phyloP scores from a whole-genome alignment of 2,113 vertebrate species.

The Marmota monax region DNA sequence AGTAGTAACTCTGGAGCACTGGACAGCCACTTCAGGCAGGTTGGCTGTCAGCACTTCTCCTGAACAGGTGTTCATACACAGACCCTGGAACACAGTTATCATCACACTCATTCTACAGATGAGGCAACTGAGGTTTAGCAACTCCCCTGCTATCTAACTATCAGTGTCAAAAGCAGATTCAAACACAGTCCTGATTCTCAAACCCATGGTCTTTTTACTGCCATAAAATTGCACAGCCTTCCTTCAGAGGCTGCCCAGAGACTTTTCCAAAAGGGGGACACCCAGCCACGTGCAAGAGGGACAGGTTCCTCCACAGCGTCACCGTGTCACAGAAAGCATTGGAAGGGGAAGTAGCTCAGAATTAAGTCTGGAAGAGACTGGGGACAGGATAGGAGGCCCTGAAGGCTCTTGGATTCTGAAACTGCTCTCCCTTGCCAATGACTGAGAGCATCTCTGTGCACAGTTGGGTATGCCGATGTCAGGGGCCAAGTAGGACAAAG shows the following conservation, averaged over 20 bases:
- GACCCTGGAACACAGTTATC: background rate
- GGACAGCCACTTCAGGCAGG: background rate
- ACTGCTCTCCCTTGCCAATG: background rate
- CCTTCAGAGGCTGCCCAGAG: background rate
- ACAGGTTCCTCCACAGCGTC: background rate
- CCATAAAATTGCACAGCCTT: background rate
- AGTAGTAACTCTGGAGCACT: background rate
- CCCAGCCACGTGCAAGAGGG: no score
- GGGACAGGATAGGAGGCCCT: background rate
- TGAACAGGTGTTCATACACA: fast-evolving
- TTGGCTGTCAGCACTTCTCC: background rate
- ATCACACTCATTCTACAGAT: background rate
- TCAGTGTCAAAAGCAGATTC: background rate
- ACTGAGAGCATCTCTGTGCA: background rate
- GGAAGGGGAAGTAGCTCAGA: background rate
- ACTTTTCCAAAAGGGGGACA: background rate
- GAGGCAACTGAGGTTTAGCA: background rate
- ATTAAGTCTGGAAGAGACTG: background rate
- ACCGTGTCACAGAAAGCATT: background rate
- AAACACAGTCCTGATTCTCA: background rate
- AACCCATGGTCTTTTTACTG: background rate
- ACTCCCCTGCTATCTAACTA: background rate
- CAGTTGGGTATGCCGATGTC: background rate
- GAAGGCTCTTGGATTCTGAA: background rate
- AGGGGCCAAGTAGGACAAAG: background rate